A percentile compares a stretch with the other conserved stretches of the same genome.
These are phyloP conservation scores for Maniola jurtina DNA, from an alignment of 1,140 invertebrate species.

Conservation along the genomic window DNA sequence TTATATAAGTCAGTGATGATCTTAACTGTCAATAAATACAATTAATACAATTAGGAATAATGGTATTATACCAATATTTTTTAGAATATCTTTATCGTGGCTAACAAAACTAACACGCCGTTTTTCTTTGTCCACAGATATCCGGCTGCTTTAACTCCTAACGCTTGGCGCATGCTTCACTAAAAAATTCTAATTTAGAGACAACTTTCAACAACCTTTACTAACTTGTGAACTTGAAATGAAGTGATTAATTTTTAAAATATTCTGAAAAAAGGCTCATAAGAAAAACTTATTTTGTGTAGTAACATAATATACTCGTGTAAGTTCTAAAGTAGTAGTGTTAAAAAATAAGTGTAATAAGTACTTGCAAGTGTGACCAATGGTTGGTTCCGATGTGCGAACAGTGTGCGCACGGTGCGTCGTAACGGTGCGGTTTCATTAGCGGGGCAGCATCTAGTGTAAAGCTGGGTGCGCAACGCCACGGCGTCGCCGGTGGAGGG, in stretches of 20 bases:
- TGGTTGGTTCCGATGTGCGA: constrained; percentile 37
- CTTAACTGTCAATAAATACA: too few species aligned
- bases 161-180: constrained; percentile 42
- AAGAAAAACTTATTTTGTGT: too few species aligned
- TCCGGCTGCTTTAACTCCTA: constrained; percentile 38
- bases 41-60: too few species aligned
- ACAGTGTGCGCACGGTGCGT: constrained; percentile 33
- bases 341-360: constrained; percentile 16
- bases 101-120: constrained; percentile 62
- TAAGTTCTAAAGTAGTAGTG: too few species aligned
- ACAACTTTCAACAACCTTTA: not conserved
- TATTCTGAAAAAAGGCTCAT: too few species aligned
- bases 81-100: too few species aligned
- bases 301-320: too few species aligned
- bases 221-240: constrained; percentile 5
- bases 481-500: constrained; percentile 75
- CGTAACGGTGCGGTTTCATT: constrained; percentile 54
- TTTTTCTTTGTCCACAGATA: constrained; percentile 71
- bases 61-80: too few species aligned
- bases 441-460: constrained; percentile 50
- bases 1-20: too few species aligned
- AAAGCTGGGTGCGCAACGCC: constrained; percentile 69
- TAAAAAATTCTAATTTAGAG: constrained; percentile 28
- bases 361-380: constrained; percentile 21
- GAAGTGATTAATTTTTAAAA: not conserved